A percentile compares a stretch with the other conserved stretches of the same genome.
Evolutionary conservation across 2,888 invertebrate species (phyloP).

Genomic region (Xiphydria camelus): DNA sequence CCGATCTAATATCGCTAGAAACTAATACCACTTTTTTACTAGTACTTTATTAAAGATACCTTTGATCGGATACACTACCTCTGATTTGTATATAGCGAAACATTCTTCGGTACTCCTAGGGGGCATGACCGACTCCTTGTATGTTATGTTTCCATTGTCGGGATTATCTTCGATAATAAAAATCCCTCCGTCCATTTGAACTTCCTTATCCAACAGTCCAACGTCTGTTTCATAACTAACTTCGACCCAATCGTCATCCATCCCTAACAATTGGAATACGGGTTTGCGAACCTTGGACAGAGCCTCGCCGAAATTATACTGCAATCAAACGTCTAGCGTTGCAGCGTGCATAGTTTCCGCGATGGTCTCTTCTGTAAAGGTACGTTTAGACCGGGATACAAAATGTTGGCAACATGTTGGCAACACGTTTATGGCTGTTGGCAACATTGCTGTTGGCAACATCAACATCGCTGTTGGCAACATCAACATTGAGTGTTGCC

Average conservation of each 20-base stretch:
- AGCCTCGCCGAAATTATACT: conserved; percentile 27
- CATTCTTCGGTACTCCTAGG: conserved; percentile 67
- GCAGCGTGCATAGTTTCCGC: conserved; percentile 13
- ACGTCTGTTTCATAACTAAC: conserved; percentile 32
- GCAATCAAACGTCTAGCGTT: conserved; percentile 26
- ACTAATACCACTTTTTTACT: too few species aligned
- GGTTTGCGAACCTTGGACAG: too few species aligned
- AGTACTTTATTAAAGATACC: too few species aligned
- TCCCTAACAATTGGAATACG: conserved; percentile 44
- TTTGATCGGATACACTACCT: conserved; percentile 57
- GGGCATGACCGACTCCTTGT: conserved; percentile 15
- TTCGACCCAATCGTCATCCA: conserved; percentile 50
- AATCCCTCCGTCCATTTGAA: conserved; percentile 65
- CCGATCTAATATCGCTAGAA: too few species aligned
- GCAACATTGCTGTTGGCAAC: too few species aligned
- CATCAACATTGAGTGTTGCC: too few species aligned
- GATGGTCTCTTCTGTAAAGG: conserved; percentile 14
- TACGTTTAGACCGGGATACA: too few species aligned
- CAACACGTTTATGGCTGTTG: too few species aligned
- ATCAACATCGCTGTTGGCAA: too few species aligned
- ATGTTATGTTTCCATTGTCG: conserved; percentile 14
- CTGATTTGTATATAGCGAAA: conserved; percentile 72
- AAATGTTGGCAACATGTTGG: too few species aligned
- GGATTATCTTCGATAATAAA: conserved; percentile 14
- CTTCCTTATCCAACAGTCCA: conserved; percentile 61